Conservation (phyloP, 1,140 invertebrate species). For the Caerostris darwini region DNA sequence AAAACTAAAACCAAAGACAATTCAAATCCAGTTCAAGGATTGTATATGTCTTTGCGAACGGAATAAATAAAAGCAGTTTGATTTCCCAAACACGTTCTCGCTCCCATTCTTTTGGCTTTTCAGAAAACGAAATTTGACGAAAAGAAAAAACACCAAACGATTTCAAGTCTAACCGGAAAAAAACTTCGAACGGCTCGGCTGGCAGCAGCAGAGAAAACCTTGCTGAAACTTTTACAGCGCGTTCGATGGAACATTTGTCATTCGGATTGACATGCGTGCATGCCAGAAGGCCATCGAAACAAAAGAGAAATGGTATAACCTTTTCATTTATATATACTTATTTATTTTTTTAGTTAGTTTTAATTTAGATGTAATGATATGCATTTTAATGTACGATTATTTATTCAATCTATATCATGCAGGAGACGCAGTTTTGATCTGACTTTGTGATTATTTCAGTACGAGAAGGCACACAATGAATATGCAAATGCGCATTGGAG, state of each 20-base stretch:
- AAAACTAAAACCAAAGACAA: neutral
- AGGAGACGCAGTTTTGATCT: too few relatives aligned
- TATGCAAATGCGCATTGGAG: too few relatives aligned
- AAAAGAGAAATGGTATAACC: conserved; percentile 13
- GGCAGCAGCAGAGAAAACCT: conserved; percentile 12
- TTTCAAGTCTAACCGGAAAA: neutral
- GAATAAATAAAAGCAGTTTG: neutral
- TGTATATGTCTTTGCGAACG: neutral
- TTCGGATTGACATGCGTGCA: neutral
- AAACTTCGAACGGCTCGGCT: neutral
- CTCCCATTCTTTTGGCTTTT: neutral
- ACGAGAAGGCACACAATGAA: too few relatives aligned
- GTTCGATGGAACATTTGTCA: neutral
- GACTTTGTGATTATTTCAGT: too few relatives aligned
- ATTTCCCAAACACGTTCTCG: conserved; percentile 3
- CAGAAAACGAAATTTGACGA: neutral
- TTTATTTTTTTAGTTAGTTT: too few relatives aligned
- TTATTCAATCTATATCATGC: neutral
- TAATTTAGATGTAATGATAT: neutral
- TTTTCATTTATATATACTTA: too few relatives aligned
- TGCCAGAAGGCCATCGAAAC: neutral
- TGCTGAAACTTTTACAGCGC: neutral
- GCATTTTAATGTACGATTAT: neutral
- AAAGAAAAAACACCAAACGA: conserved; percentile 19
- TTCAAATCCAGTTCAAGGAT: conserved; percentile 27